Conservation (phyloP, 2,888 invertebrate genomes). For the Zygogramma bicolorata region DNA sequence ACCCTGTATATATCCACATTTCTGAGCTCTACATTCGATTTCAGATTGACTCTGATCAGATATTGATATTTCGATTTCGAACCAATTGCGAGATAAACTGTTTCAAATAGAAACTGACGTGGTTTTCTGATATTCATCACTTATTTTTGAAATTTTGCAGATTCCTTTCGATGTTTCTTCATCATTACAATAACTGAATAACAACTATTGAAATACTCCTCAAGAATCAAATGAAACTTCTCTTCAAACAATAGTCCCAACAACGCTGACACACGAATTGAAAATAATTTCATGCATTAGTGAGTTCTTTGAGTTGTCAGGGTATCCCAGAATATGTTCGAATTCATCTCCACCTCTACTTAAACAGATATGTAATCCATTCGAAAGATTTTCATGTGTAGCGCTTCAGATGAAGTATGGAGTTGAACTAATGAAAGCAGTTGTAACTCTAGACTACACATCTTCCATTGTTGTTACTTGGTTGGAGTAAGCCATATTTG, state of each 20-base stretch:
- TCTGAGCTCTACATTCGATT: no score
- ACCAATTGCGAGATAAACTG: no score
- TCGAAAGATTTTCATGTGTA: neutral
- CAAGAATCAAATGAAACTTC: neutral
- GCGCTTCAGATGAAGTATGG: neutral
- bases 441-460: neutral
- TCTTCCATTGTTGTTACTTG: neutral
- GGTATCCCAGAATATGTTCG: no score
- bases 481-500: constrained; percentile 19
- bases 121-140: neutral
- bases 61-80: no score
- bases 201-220: no score
- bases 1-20: no score
- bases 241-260: no score
- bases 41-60: no score
- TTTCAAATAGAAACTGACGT: no score
- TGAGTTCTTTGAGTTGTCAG: no score
- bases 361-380: neutral
- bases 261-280: neutral
- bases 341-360: neutral
- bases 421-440: constrained; percentile 5
- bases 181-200: neutral
- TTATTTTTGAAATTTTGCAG: neutral
- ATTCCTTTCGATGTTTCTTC: neutral
- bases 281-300: neutral